Evolutionary conservation across 2,113 vertebrate species (phyloP).

Genomic region (Odontophorus gujanensis): DNA sequence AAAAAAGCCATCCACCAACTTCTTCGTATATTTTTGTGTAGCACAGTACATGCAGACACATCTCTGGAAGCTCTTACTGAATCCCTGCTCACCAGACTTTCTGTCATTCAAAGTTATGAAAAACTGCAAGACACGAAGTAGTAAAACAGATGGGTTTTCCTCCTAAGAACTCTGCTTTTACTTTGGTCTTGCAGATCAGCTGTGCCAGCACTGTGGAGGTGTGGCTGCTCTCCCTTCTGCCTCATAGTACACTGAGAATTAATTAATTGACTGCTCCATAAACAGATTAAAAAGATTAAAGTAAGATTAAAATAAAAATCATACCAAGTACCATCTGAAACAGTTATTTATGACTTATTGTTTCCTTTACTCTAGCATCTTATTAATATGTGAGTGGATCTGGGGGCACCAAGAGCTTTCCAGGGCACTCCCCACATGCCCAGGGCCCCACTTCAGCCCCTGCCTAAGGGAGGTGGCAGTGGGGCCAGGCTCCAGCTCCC

Average conservation of each 20-base stretch:
- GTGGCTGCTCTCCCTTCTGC: neutral
- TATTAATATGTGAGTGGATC: neutral
- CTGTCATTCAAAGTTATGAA: neutral
- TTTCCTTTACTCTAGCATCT: neutral
- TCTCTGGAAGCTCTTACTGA: neutral
- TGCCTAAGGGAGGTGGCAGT: accelerated
- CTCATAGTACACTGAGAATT: neutral
- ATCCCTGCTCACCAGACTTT: neutral
- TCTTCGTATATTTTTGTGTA: neutral
- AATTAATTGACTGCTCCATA: neutral
- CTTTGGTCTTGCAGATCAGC: neutral
- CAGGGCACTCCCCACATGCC: accelerated
- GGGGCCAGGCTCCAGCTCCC: neutral
- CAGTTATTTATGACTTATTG: neutral
- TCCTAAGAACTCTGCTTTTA: neutral
- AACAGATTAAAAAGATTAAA: neutral
- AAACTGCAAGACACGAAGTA: neutral
- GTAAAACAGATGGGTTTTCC: neutral
- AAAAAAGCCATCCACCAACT: neutral
- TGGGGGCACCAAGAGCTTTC: neutral
- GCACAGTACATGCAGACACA: neutral
- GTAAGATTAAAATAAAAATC: neutral
- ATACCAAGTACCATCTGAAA: neutral
- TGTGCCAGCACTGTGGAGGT: accelerated
- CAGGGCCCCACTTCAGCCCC: neutral